These are phyloP conservation scores for Oscheius sp. DNA, from an alignment of 2,888 invertebrate species.

Conservation along the genomic window DNA sequence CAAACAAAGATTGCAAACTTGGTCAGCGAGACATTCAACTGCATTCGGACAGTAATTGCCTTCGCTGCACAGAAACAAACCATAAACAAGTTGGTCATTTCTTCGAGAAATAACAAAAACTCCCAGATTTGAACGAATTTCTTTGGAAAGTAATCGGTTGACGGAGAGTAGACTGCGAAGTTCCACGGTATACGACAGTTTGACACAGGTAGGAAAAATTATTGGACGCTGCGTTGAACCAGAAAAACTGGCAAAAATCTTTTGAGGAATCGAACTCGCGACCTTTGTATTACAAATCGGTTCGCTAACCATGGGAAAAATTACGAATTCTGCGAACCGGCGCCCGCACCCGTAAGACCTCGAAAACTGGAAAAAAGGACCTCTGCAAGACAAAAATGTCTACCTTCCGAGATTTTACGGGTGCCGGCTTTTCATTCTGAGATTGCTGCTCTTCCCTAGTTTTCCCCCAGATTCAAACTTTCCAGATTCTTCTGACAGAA, in stretches of 20 bases:
- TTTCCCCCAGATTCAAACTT: background rate
- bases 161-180: constrained; percentile 68
- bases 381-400: background rate
- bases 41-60: constrained; percentile 70
- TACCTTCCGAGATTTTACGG: too few relatives aligned
- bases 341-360: too few relatives aligned
- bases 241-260: too few relatives aligned
- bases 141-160: constrained; percentile 61
- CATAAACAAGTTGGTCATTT: constrained; percentile 61
- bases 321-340: too few relatives aligned
- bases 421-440: background rate
- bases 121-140: constrained; percentile 65
- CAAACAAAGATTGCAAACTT: constrained; percentile 70
- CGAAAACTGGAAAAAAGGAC: background rate
- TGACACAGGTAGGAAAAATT: constrained; percentile 60
- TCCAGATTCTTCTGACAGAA: constrained; percentile 68
- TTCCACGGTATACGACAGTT: constrained; percentile 70
- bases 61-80: constrained; percentile 71
- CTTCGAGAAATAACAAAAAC: background rate
- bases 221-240: background rate
- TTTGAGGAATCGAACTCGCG: too few relatives aligned
- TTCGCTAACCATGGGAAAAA: too few relatives aligned
- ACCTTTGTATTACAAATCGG: too few relatives aligned
- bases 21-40: constrained; percentile 69
- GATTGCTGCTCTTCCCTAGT: background rate